These are phyloP conservation scores for Bombus superbus DNA, from an alignment of 1,140 invertebrate species.

Conservation along the genomic window DNA sequence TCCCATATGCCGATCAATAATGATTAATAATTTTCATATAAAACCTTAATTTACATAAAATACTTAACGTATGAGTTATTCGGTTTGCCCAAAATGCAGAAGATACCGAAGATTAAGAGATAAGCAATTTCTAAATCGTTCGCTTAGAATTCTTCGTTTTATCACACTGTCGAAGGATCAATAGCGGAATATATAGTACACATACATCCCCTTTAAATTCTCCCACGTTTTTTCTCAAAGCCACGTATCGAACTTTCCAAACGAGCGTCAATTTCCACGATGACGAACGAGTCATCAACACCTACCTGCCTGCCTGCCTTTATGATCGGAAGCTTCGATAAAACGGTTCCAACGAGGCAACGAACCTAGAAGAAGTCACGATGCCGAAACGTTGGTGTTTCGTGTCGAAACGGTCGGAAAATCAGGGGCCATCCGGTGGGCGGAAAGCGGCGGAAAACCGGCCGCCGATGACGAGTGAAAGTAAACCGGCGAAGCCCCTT, in stretches of 20 bases:
- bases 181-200: too few relatives aligned
- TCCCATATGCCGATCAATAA: too few relatives aligned
- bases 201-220: too few relatives aligned
- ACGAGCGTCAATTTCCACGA: too few relatives aligned
- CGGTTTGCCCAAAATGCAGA: too few relatives aligned
- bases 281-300: background rate
- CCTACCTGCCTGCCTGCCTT: background rate
- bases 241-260: background rate
- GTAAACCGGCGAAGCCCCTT: conserved; percentile 61
- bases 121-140: too few relatives aligned
- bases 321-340: background rate
- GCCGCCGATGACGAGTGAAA: conserved; percentile 79
- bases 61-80: too few relatives aligned
- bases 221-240: background rate
- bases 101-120: too few relatives aligned
- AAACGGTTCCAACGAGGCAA: background rate
- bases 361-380: background rate
- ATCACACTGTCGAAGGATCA: background rate
- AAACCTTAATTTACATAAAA: too few relatives aligned
- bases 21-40: too few relatives aligned
- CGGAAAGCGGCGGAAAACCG: conserved; percentile 71
- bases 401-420: conserved; percentile 63
- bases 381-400: conserved; percentile 6
- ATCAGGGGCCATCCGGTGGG: conserved; percentile 56
- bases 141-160: too few relatives aligned